These are phyloP conservation scores for Parochlus steinenii DNA, from an alignment of 2,888 invertebrate species.

Conservation along the genomic window DNA sequence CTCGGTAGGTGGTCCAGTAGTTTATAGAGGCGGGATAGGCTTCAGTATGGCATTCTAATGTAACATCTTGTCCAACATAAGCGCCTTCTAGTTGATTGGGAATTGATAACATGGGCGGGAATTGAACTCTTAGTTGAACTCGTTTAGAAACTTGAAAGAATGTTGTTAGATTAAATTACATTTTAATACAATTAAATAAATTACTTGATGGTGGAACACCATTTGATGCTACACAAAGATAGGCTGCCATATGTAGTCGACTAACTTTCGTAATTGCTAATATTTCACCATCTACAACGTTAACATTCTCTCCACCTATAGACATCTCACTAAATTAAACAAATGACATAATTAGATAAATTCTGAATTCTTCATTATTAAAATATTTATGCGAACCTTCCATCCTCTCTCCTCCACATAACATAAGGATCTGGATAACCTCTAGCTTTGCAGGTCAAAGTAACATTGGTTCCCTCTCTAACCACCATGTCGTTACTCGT, in stretches of 20 bases:
- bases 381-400: too few species aligned
- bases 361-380: too few species aligned
- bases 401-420: conserved; percentile 54
- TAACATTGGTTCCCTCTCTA: conserved; percentile 74
- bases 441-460: conserved; percentile 69
- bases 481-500: conserved; percentile 87
- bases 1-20: conserved; percentile 84
- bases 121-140: conserved; percentile 66
- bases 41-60: conserved; percentile 78
- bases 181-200: conserved; percentile 15
- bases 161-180: background rate
- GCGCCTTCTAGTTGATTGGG: conserved; percentile 85
- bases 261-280: conserved; percentile 77
- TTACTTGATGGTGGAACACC: conserved; percentile 84
- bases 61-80: conserved; percentile 74
- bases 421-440: conserved; percentile 80
- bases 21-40: conserved; percentile 86
- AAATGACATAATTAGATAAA: too few species aligned
- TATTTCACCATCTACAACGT: conserved; percentile 74
- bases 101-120: conserved; percentile 88
- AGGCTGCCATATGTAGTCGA: conserved; percentile 82
- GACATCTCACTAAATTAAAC: conserved; percentile 76
- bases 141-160: conserved; percentile 42
- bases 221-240: conserved; percentile 84
- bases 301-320: conserved; percentile 76